These are phyloP conservation scores for Lithophane ornitopus DNA, from an alignment of 2,888 invertebrate species.

Conservation along the genomic window DNA sequence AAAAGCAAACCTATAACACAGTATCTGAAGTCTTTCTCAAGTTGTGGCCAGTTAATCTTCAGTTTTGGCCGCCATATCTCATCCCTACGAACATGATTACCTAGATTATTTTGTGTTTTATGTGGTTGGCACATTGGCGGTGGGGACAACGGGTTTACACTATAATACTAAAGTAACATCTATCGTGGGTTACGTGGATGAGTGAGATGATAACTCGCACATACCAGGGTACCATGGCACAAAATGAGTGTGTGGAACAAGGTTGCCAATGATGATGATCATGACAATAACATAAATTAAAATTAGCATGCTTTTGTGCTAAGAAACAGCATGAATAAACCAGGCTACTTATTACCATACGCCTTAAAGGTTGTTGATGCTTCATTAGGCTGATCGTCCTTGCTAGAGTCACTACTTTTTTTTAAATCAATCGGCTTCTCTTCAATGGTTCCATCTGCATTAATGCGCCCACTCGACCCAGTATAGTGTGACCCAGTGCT, in stretches of 20 bases:
- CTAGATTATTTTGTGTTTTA: not conserved
- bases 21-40: not conserved
- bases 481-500: not conserved
- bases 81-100: not conserved
- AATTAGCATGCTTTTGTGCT: not conserved
- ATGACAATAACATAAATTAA: not conserved
- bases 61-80: not conserved
- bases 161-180: not conserved
- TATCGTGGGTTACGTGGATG: not conserved
- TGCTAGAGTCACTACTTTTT: not conserved
- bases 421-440: not conserved
- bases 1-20: not conserved
- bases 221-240: not conserved
- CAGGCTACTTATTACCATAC: constrained; percentile 11
- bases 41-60: not conserved
- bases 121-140: not conserved
- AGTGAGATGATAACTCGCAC: too few species aligned
- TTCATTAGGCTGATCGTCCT: not conserved
- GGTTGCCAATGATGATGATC: not conserved
- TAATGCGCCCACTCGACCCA: not conserved
- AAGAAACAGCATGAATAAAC: not conserved
- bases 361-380: not conserved
- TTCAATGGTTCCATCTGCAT: not conserved
- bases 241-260: not conserved
- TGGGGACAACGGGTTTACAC: not conserved